These are phyloP conservation scores for Apodemia zela DNA, from an alignment of 2,888 invertebrate genomes.

Conservation along the genomic window DNA sequence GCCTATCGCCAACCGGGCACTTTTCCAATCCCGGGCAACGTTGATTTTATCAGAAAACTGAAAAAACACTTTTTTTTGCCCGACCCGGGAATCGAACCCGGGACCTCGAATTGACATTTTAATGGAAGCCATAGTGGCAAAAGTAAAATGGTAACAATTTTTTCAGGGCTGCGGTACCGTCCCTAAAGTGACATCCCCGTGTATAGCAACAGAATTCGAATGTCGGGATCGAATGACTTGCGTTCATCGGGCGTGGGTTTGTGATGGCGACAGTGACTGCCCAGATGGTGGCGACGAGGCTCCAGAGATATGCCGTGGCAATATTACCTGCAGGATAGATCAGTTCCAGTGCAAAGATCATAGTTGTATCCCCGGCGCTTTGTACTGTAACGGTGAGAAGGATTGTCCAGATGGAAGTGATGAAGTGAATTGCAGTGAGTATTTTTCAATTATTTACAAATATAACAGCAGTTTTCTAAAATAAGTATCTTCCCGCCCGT, in stretches of 20 bases:
- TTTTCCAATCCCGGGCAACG: too few relatives aligned
- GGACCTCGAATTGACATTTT: too few relatives aligned
- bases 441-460: conserved; percentile 7
- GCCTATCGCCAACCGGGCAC: too few relatives aligned
- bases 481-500: too few relatives aligned
- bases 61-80: too few relatives aligned
- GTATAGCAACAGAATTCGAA: conserved; percentile 86
- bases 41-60: too few relatives aligned
- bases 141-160: not conserved
- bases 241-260: conserved; percentile 89
- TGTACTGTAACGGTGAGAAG: conserved; percentile 89
- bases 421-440: conserved; percentile 90
- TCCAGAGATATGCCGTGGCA: conserved; percentile 82
- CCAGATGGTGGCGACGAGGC: conserved; percentile 90
- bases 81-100: too few relatives aligned
- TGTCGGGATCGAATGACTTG: conserved; percentile 91
- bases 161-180: conserved; percentile 82
- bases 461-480: not conserved
- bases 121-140: too few relatives aligned
- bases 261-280: conserved; percentile 92
- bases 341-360: conserved; percentile 93
- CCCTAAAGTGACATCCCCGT: conserved; percentile 80
- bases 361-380: conserved; percentile 88
- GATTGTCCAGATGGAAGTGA: conserved; percentile 94
- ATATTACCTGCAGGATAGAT: conserved; percentile 89